A percentile compares a stretch with the other conserved stretches of the same genome.
phyloP scores from a whole-genome alignment of 2,797 vertebrate genomes.

The Toxotes lorentzi region DNA sequence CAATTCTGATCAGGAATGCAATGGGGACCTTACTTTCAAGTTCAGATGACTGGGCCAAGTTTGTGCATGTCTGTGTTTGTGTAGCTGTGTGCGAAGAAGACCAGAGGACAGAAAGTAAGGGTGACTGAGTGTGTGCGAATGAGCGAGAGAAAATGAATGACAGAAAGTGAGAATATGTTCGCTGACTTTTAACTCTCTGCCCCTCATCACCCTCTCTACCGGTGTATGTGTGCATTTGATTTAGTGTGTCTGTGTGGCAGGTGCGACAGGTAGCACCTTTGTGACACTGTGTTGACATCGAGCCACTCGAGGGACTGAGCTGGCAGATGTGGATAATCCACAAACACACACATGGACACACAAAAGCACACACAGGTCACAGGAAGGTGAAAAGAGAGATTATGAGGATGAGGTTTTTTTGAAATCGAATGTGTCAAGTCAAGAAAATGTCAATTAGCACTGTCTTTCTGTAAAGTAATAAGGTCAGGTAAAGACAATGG shows the following conservation, averaged over 20 bases:
- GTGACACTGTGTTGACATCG: slow-evolving; percentile 52
- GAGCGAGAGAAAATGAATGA: slow-evolving; percentile 14
- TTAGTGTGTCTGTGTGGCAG: slow-evolving; percentile 28
- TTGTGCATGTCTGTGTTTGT: slow-evolving; percentile 31
- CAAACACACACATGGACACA: slow-evolving; percentile 10
- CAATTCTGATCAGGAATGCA: slow-evolving; percentile 65
- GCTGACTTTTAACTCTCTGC: slow-evolving; percentile 37
- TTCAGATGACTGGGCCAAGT: slow-evolving; percentile 52
- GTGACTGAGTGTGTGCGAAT: slow-evolving; percentile 12
- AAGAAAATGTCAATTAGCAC: slow-evolving; percentile 23
- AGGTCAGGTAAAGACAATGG: slow-evolving; percentile 18
- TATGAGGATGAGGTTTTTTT: slow-evolving; percentile 11
- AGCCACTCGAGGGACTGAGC: slow-evolving; percentile 28
- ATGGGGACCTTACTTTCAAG: slow-evolving; percentile 55
- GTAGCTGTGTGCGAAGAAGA: slow-evolving; percentile 20
- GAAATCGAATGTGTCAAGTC: slow-evolving; percentile 29
- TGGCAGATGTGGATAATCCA: slow-evolving; percentile 49
- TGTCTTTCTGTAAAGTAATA: slow-evolving; percentile 19
- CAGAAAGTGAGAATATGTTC: slow-evolving; percentile 36
- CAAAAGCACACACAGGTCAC: slow-evolving; percentile 41
- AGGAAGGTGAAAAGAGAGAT: slow-evolving; percentile 47
- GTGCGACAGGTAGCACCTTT: slow-evolving; percentile 51
- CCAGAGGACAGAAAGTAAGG: slow-evolving; percentile 25
- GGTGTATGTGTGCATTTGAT: background rate
- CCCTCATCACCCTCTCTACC: slow-evolving; percentile 24